phyloP scores from a whole-genome alignment of 1,140 invertebrate genomes.

The Drosophila pachea region DNA sequence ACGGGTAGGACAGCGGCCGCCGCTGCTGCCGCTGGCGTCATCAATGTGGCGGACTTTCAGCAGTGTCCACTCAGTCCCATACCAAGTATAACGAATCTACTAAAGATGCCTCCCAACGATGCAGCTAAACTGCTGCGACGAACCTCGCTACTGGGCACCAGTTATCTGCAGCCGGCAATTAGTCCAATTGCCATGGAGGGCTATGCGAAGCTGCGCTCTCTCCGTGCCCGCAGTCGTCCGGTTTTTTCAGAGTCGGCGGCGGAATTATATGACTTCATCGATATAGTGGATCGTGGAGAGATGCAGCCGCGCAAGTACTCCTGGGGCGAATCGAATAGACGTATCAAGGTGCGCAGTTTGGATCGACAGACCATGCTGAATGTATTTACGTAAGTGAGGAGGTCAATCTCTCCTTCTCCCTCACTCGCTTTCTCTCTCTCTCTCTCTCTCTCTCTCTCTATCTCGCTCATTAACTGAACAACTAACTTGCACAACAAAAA shows the following conservation, averaged over 20 bases:
- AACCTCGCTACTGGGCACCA: slow-evolving; percentile 51
- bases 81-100: slow-evolving; percentile 86
- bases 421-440: neutral
- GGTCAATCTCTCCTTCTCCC: neutral
- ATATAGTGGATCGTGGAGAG: slow-evolving; percentile 59
- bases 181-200: slow-evolving; percentile 88
- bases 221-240: slow-evolving; percentile 84
- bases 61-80: slow-evolving; percentile 88
- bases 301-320: slow-evolving; percentile 57
- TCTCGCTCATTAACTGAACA: neutral
- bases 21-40: slow-evolving; percentile 53
- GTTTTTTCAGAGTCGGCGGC: slow-evolving; percentile 69
- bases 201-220: slow-evolving; percentile 87
- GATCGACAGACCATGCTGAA: slow-evolving; percentile 65
- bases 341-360: slow-evolving; percentile 66
- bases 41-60: slow-evolving; percentile 81
- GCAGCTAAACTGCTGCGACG: slow-evolving; percentile 60
- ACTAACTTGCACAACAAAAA: neutral
- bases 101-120: slow-evolving; percentile 69
- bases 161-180: slow-evolving; percentile 47
- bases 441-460: neutral
- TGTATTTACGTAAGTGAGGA: slow-evolving; percentile 59
- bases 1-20: slow-evolving; percentile 76
- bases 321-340: slow-evolving; percentile 63
- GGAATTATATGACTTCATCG: slow-evolving; percentile 68